Evolutionary conservation across 2,797 vertebrate species (phyloP), one percentile per base, ranked within the genome.

Genomic region (Petrocephalus sullivani): DNA sequence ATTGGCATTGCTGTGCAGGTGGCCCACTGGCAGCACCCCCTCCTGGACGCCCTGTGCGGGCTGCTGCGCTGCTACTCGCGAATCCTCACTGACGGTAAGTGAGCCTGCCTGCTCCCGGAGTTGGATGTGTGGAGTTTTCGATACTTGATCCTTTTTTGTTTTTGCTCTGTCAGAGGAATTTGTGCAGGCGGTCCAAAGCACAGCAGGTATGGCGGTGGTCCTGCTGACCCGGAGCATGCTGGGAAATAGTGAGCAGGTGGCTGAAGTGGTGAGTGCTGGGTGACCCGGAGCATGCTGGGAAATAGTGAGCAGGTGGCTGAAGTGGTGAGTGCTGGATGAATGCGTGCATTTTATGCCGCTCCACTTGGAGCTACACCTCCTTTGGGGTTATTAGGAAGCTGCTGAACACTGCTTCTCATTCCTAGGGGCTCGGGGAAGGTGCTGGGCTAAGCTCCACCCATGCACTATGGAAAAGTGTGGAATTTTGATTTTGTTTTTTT

Each of bases 191-290:
- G 95, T 98, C 87, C 97, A 97, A 92, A 98, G 96, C 78, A 97
- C 98, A 1, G 96, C 98, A 0, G 98, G 97, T 54, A 96, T 99
- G 95, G 98, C 97, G 0, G 92, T 97, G 56, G 94, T 98, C 91
- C 93, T 99, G 54, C 93, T 98, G 87, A 93, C 94, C 91, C 95
- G 96, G 91, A 95, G 94, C 9, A 95, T 97, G 93, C 94, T 97
- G 93, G 95, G 95, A 21, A 92, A 95, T 56, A 91, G 88, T 92
- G 96, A 97, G 87, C 89, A 93, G 23, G 91, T 97, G 14, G 95
- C 97, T 60, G 92, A 92, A 37, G 92, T 97, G 95, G 98, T 99
- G 90, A 97, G 97, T 95, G 8, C 28, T 28, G 28, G 28, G 28
- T 98, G 87, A 93, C 94, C 91, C 95, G 96, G 91, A 95, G 94